These are phyloP conservation scores for Strigamia transsilvanica DNA, from an alignment of 2,888 invertebrate genomes.

Conservation along the genomic window DNA sequence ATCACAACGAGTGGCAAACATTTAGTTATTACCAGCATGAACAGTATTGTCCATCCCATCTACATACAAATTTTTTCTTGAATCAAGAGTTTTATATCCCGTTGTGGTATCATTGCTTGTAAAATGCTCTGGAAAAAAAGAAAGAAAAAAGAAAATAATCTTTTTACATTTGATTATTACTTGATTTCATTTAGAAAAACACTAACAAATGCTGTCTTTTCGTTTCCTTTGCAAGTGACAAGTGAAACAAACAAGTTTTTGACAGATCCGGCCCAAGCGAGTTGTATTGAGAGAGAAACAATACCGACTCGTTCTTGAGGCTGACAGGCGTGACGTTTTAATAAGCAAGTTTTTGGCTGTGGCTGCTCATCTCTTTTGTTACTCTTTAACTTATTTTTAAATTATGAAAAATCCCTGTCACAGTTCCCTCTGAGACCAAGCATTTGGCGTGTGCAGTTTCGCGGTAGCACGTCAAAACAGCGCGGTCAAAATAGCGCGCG, in stretches of 20 bases:
- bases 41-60: slow-evolving; percentile 50
- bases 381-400: slow-evolving; percentile 40
- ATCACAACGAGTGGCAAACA: neutral
- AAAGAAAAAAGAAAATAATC: neutral
- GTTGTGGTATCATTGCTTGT: slow-evolving; percentile 55
- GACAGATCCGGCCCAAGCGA: slow-evolving; percentile 36
- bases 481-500: too few relatives aligned
- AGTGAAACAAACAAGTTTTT: slow-evolving; percentile 29
- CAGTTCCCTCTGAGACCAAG: slow-evolving; percentile 10
- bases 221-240: neutral
- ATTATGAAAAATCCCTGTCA: slow-evolving; percentile 48
- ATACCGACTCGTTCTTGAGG: slow-evolving; percentile 5
- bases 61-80: slow-evolving; percentile 54
- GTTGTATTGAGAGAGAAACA: slow-evolving; percentile 28
- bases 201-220: neutral
- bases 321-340: slow-evolving; percentile 49
- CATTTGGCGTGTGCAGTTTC: neutral
- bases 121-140: slow-evolving; percentile 54
- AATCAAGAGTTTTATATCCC: slow-evolving; percentile 55
- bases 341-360: slow-evolving; percentile 37
- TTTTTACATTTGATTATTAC: neutral
- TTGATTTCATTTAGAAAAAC: neutral
- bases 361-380: slow-evolving; percentile 39
- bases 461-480: too few relatives aligned
- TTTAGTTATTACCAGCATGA: slow-evolving; percentile 52